phyloP scores from a whole-genome alignment of 2,888 invertebrate genomes.

The Agrotis exclamationis region DNA sequence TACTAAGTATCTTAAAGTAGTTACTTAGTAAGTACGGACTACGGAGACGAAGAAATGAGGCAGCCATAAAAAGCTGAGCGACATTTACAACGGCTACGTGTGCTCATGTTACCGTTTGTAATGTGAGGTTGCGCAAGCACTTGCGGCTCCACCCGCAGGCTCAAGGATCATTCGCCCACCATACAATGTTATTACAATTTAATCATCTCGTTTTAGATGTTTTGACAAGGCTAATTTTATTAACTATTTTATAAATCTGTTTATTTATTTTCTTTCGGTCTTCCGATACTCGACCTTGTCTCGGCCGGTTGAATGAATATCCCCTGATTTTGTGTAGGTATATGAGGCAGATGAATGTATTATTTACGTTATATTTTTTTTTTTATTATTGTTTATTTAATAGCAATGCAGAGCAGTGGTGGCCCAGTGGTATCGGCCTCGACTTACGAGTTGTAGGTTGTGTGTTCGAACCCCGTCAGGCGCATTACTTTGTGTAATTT shows the following conservation, averaged over 20 bases:
- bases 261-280: too few relatives aligned
- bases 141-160: slow-evolving; percentile 58
- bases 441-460: too few relatives aligned
- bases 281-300: too few relatives aligned
- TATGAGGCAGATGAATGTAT: too few relatives aligned
- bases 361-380: too few relatives aligned
- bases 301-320: too few relatives aligned
- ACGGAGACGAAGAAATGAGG: slow-evolving; percentile 46
- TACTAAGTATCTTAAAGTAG: slow-evolving; percentile 24
- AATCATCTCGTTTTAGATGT: slow-evolving; percentile 48
- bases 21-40: slow-evolving; percentile 30
- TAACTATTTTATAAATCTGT: slow-evolving; percentile 33
- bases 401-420: too few relatives aligned
- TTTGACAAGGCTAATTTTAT: slow-evolving; percentile 43
- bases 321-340: too few relatives aligned
- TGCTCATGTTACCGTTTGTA: slow-evolving; percentile 62
- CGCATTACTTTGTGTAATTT: too few relatives aligned
- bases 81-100: slow-evolving; percentile 56
- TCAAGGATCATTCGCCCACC: slow-evolving; percentile 69
- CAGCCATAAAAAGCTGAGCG: slow-evolving; percentile 47
- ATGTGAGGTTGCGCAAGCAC: slow-evolving; percentile 61
- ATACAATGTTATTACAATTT: slow-evolving; percentile 50
- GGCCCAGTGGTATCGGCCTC: too few relatives aligned
- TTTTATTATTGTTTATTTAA: too few relatives aligned
- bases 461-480: too few relatives aligned